These are phyloP conservation scores for Polietes domitor DNA, from an alignment of 2,888 invertebrate species.

Conservation along the genomic window DNA sequence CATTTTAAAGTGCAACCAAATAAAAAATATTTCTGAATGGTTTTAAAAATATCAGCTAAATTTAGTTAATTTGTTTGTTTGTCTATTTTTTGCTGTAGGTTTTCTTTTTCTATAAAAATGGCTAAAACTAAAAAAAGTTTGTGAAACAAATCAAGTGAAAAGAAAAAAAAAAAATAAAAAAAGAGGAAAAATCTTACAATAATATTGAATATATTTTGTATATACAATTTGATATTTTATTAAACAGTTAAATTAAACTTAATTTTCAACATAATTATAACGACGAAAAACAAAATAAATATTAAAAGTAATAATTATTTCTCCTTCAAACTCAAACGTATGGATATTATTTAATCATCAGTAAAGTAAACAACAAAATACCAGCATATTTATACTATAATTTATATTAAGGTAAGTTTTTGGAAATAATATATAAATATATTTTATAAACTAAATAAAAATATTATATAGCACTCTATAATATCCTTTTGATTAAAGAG, in stretches of 20 bases:
- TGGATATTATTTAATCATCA: constrained; percentile 54
- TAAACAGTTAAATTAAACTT: neutral
- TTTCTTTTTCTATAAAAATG: constrained; percentile 12
- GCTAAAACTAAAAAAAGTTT: constrained; percentile 49
- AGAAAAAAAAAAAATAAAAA: constrained; percentile 23
- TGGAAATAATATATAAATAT: no score
- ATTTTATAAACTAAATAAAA: no score
- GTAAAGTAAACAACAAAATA: constrained; percentile 11
- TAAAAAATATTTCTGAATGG: constrained; percentile 12
- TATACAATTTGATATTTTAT: constrained; percentile 1
- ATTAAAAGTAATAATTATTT: constrained; percentile 40
- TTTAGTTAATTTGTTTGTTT: neutral
- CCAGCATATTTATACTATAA: constrained; percentile 15
- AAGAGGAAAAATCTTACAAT: constrained; percentile 9
- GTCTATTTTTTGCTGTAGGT: neutral
- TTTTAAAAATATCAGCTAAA: neutral
- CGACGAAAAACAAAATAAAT: constrained; percentile 28
- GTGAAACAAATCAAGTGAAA: constrained; percentile 37
- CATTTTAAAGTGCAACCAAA: neutral
- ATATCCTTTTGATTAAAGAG: no score
- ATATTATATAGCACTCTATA: no score
- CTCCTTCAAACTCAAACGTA: constrained; percentile 26
- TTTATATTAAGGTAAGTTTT: constrained; percentile 53
- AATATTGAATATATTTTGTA: constrained; percentile 16
- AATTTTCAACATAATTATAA: neutral